These are phyloP conservation scores for Drosophila kambysellisi DNA, from an alignment of 2,888 invertebrate species.

Conservation along the genomic window DNA sequence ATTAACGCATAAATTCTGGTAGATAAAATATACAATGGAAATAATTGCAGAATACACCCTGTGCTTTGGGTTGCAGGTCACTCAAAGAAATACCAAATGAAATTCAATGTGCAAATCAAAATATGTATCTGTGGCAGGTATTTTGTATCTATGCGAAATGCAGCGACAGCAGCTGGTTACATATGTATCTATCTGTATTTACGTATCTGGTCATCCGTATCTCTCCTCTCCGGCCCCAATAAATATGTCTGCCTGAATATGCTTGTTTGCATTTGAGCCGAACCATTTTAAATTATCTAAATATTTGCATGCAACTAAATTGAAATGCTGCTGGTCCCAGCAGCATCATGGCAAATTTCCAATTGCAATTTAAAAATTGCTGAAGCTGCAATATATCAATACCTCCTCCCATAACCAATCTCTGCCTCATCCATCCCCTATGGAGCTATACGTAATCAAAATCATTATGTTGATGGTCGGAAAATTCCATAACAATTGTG, in stretches of 20 bases:
- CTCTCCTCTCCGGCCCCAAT: not conserved
- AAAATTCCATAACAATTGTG: constrained; percentile 31
- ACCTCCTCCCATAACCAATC: not conserved
- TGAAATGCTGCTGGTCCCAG: constrained; percentile 61
- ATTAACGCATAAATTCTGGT: not conserved
- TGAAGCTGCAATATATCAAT: constrained; percentile 9
- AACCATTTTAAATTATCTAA: constrained; percentile 67
- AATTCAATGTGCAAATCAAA: constrained; percentile 48
- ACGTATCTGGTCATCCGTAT: constrained; percentile 20
- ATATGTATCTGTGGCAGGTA: constrained; percentile 36
- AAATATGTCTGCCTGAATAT: not conserved
- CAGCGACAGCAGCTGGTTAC: constrained; percentile 62
- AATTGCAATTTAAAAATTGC: constrained; percentile 34
- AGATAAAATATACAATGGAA: not conserved
- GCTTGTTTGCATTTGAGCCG: constrained; percentile 49
- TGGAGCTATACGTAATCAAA: not conserved
- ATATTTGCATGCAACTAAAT: constrained; percentile 73
- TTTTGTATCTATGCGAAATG: constrained; percentile 42
- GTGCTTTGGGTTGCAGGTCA: not conserved
- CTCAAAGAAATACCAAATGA: constrained; percentile 25
- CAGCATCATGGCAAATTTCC: constrained; percentile 11
- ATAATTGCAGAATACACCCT: not conserved
- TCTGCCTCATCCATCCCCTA: too few species aligned
- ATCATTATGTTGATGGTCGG: constrained; percentile 7
- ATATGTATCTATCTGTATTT: constrained; percentile 32